Percentiles rank a stretch among this genome's conserved stretches.
phyloP scores from a whole-genome alignment of 2,113 vertebrate genomes.

The Drymodes brunneopygia region DNA sequence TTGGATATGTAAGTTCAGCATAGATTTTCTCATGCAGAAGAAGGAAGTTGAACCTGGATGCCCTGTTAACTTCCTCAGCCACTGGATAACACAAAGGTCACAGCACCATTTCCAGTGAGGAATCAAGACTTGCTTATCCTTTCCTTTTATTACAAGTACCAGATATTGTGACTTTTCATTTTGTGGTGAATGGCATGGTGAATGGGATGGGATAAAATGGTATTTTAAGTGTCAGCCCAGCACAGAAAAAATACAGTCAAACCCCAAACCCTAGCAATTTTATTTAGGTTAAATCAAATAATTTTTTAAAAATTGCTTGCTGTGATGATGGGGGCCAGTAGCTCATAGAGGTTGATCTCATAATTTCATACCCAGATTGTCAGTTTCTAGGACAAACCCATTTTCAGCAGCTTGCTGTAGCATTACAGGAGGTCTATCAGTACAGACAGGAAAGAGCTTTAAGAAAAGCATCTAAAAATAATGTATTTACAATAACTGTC shows the following conservation, averaged over 20 bases:
- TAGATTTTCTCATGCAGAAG: background rate
- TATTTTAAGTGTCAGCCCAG: background rate
- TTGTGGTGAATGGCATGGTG: background rate
- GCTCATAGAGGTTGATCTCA: background rate
- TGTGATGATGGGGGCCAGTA: background rate
- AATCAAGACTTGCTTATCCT: background rate
- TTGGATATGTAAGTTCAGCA: background rate
- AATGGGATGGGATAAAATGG: background rate
- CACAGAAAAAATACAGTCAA: background rate
- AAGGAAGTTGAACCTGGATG: background rate
- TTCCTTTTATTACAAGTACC: background rate
- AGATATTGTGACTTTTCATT: background rate
- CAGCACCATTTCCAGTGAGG: background rate
- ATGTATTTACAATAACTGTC: background rate
- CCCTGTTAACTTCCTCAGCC: background rate
- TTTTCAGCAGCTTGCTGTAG: background rate
- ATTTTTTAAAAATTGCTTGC: background rate
- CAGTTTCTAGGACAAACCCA: background rate
- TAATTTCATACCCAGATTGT: background rate
- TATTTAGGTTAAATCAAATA: background rate
- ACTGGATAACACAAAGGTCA: background rate
- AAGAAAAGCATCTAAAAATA: conserved; percentile 17
- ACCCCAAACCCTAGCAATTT: background rate
- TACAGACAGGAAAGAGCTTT: background rate
- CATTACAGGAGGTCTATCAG: background rate